phyloP scores from a whole-genome alignment of 2,797 vertebrate species.

The Coranthus polyacanthus region DNA sequence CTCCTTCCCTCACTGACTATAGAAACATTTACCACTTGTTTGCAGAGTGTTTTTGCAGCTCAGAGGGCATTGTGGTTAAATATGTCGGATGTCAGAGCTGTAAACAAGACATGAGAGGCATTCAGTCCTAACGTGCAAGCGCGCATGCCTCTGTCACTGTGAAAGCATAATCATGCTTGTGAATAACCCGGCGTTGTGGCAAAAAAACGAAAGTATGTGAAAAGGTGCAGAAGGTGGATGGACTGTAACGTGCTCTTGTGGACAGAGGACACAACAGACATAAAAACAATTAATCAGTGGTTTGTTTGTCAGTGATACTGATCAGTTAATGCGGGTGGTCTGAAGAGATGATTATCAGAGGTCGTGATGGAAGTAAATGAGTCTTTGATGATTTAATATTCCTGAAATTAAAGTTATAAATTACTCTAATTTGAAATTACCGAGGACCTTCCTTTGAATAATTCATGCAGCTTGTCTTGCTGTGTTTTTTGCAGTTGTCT shows the following conservation, averaged over 20 bases:
- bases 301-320: slow-evolving; percentile 1
- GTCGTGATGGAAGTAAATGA: slow-evolving; percentile 14
- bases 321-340: not conserved
- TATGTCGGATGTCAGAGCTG: slow-evolving; percentile 34
- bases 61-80: slow-evolving; percentile 45
- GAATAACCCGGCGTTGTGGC: slow-evolving; percentile 26
- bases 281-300: not conserved
- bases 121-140: slow-evolving; percentile 39
- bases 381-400: slow-evolving; percentile 39
- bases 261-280: not conserved
- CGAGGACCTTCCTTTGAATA: not conserved
- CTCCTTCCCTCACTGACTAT: slow-evolving; percentile 11
- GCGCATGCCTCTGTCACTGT: slow-evolving; percentile 10
- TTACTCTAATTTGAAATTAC: slow-evolving; percentile 8
- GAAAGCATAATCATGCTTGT: slow-evolving; percentile 37
- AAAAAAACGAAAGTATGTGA: slow-evolving; percentile 18
- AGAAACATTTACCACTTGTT: slow-evolving; percentile 33
- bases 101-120: slow-evolving; percentile 39
- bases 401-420: slow-evolving; percentile 43
- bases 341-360: slow-evolving; percentile 33
- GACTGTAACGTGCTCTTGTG: not conserved
- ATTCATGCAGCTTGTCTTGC: slow-evolving; percentile 11
- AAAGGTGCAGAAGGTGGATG: slow-evolving; percentile 27
- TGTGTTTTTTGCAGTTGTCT: too few species aligned
- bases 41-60: slow-evolving; percentile 32